Base-by-base conservation (phyloP, 1,140 invertebrate species). In the Lepidurus apus region DNA sequence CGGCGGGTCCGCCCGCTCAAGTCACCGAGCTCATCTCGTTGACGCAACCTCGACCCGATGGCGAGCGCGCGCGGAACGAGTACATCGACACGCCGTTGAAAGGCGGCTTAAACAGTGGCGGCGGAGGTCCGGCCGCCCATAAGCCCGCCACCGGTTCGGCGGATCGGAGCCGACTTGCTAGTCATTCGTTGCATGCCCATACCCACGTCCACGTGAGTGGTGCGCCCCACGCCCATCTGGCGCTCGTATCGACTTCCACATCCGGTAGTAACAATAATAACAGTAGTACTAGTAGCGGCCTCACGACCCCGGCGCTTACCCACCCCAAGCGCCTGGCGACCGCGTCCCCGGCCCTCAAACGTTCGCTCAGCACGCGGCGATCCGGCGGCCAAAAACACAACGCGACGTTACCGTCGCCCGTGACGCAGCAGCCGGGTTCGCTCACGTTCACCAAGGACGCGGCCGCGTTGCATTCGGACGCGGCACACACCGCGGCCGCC, bases 61-160 rank as follows among this genome's bases (percentile, higher is more conserved):
- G 87, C 83, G 91, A 93, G 84, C 87, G 93, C 81, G 88, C 89
- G 82, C 89, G 89, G 84, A 95, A 95, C 88, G 92, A 93, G 83
- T 95, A 95, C 87, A 92, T 94, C 84, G 93, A 95, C 83, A 92
- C 92, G 79, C 93, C 93, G 81, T 88, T 92, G 80, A 80, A 80
- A 83, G 87, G 82, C 82, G 85, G 82, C 82, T 82, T 78, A 79
- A 79, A 80, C 45, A 78, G 77, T 73, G 53, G 53, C 8, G 13
- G 8, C 21, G 53, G 53, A n/a, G 24, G 21, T 73, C 4, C 53
- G 77, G 73, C 65, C 78, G 24, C 7, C 73, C 43, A 79, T 76
- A 42, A 77, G 78, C 11, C 73, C 65, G 43, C 26, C 34, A 45
- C 74, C 21, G 17, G 3, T 17, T 47, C 45, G 17, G 53, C 4